These are phyloP conservation scores for Lamellibrachia luymesi DNA, from an alignment of 1,140 invertebrate species.

Conservation along the genomic window DNA sequence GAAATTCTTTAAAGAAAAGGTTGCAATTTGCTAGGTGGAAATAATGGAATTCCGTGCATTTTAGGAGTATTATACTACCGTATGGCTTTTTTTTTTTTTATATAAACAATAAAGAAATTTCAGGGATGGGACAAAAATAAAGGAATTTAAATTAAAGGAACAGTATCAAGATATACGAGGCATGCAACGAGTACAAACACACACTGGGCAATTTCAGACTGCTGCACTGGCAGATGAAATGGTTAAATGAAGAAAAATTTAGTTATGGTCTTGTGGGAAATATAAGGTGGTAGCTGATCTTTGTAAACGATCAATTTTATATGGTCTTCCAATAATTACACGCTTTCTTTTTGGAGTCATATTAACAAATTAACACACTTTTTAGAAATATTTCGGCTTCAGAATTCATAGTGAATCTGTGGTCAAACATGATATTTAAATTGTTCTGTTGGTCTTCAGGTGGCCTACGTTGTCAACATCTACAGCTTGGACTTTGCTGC, in stretches of 20 bases:
- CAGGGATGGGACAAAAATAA: no score
- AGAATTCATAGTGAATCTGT: no score
- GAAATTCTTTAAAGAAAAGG: no score
- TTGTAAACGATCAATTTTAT: background rate
- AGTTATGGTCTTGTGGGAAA: background rate
- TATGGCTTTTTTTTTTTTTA: no score
- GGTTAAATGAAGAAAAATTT: background rate
- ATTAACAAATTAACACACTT: no score
- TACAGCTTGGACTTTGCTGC: conserved; percentile 17
- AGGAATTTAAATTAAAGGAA: no score
- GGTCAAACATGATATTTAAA: background rate
- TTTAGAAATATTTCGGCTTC: no score
- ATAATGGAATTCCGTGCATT: no score
- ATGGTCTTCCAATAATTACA: background rate
- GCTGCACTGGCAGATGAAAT: background rate
- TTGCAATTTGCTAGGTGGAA: no score
- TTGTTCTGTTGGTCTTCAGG: background rate
- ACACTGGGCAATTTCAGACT: background rate
- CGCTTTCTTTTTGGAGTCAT: background rate
- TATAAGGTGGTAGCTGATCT: background rate
- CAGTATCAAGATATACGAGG: background rate
- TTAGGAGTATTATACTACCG: no score
- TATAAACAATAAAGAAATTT: no score
- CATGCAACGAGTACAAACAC: background rate
- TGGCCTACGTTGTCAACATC: background rate